Base-by-base conservation (phyloP, 1,140 invertebrate genomes). In the Sinella curviseta region DNA sequence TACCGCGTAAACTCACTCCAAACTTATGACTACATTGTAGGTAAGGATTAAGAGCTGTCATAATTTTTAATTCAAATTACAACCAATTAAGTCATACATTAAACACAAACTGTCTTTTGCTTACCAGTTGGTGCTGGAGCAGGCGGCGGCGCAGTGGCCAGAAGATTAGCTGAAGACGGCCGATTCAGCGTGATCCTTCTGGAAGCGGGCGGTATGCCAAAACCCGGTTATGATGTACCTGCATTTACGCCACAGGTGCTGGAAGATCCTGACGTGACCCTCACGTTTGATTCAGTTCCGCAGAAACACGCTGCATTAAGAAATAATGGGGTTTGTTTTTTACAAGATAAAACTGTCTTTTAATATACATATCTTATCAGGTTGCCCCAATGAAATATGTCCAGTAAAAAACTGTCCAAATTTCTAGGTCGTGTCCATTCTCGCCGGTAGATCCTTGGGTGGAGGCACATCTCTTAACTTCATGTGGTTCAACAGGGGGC, bases 401-500 rank as follows among this genome's bases (percentile, higher is more conserved):
- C n/a, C 24, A 12, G 55, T 60, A 4, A n/a, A 3, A 17, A n/a
- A 17, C 12, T 60, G 4, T 60, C 4, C 12, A 24, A 24, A 8
- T 60, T 24, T 24, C 12, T 14, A 60, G 55, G 3, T 60, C 24
- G 14, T 4, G 31, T 14, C 8, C 30, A 30, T 70, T 3, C 8
- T 70, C n/a, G 12, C 8, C 30, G 65, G 65, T 8, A 70, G 28
- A 24, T 31, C 31, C 26, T 24, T 70, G 8, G 31, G 65, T 31
- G 65, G 65, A 30, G 12, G 3, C 14, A 70, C 26, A 24, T 16
- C 3, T 2, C 30, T 31, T 30, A 70, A 70, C n/a, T 30, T 12
- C 26, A 31, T 70, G 31, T 12, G 12, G 12, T 70, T 70, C 65
- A 70, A 70, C n/a, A 30, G 78, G 28, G 78, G 78, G 17, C 74